phyloP scores from a whole-genome alignment of 2,113 vertebrate genomes.

The Meles meles region DNA sequence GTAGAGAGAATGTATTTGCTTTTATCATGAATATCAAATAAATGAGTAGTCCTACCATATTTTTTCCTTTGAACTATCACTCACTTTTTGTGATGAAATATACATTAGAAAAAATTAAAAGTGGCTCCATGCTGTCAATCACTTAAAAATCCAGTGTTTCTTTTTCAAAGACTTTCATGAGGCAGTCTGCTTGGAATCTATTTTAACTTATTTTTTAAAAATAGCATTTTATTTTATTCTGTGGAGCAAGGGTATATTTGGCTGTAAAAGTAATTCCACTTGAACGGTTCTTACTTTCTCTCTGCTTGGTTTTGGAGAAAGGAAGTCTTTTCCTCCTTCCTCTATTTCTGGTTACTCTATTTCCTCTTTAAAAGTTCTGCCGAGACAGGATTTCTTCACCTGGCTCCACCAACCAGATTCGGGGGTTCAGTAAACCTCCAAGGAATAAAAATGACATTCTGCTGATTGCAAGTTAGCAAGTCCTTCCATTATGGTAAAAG shows the following conservation, averaged over 20 bases:
- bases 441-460: background rate
- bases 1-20: background rate
- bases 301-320: background rate
- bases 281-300: background rate
- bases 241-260: conserved; percentile 2
- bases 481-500: background rate
- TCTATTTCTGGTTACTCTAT: background rate
- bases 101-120: conserved; percentile 38
- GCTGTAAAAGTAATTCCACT: conserved; percentile 41
- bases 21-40: conserved; percentile 27
- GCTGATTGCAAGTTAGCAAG: background rate
- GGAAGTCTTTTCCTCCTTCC: background rate
- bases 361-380: background rate
- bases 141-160: conserved; percentile 44
- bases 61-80: conserved; percentile 35
- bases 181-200: conserved; percentile 44
- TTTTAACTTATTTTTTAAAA: conserved; percentile 42
- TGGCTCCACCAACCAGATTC: background rate
- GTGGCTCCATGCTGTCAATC: background rate
- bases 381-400: background rate
- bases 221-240: conserved; percentile 56
- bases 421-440: background rate
- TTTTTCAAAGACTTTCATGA: conserved; percentile 30
- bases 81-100: conserved; percentile 56
- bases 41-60: background rate